Conservation (phyloP, 2,888 invertebrate genomes). For the Philonicus albiceps region DNA sequence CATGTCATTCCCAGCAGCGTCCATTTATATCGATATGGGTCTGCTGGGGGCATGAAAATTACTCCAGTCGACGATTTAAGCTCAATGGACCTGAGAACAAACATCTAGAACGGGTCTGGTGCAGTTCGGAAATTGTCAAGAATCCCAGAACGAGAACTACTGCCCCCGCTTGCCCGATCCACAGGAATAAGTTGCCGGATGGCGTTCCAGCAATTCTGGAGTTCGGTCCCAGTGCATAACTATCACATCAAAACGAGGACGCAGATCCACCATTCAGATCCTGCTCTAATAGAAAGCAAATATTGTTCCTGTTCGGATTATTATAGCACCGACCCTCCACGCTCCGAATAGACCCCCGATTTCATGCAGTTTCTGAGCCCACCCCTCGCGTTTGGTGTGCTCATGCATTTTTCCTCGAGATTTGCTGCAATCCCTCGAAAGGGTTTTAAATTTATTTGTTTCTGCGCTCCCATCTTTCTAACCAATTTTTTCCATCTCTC, state of each 20-base stretch:
- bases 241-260: slow-evolving; percentile 3
- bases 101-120: slow-evolving; percentile 12
- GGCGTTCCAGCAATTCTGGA: neutral
- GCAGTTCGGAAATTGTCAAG: slow-evolving; percentile 9
- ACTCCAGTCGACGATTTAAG: slow-evolving; percentile 29
- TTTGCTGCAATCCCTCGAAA: slow-evolving; percentile 6
- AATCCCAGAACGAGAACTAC: neutral
- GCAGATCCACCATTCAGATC: slow-evolving; percentile 10
- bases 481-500: neutral
- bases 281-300: slow-evolving; percentile 28
- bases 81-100: slow-evolving; percentile 30
- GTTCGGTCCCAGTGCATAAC: neutral
- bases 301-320: slow-evolving; percentile 32
- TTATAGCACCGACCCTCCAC: neutral
- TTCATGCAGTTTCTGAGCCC: too few relatives aligned
- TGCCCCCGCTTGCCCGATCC: neutral
- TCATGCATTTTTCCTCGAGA: slow-evolving; percentile 9
- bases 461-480: slow-evolving; percentile 2
- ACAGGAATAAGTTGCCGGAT: neutral
- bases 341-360: neutral
- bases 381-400: neutral
- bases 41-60: slow-evolving; percentile 37
- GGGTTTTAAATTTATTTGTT: slow-evolving; percentile 30
- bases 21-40: slow-evolving; percentile 29
- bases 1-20: slow-evolving; percentile 9